phyloP scores from a whole-genome alignment of 2,113 vertebrate genomes.

The Phrynocephalus versicolor region DNA sequence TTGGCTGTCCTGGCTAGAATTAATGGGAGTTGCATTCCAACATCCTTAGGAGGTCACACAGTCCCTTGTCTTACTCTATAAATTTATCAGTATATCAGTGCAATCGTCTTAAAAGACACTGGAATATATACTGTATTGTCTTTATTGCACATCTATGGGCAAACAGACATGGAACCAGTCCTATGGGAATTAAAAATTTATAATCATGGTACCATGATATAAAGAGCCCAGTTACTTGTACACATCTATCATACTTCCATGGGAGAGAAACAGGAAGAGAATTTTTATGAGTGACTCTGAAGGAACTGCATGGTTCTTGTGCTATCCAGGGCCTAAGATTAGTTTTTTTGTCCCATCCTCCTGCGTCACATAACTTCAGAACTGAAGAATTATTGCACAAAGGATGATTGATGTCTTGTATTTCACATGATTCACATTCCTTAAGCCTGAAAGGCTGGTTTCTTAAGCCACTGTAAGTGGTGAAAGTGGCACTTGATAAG shows the following conservation, averaged over 20 bases:
- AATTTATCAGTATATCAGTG: no score
- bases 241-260: not conserved
- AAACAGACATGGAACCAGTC: no score
- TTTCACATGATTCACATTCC: slow-evolving; percentile 3
- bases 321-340: not conserved
- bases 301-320: not conserved
- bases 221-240: no score
- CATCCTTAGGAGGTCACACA: no score
- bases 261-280: not conserved
- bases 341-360: not conserved
- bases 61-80: no score
- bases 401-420: not conserved
- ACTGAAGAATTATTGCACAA: slow-evolving; percentile 31
- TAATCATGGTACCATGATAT: no score
- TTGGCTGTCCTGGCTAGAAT: no score
- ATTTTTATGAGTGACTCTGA: not conserved
- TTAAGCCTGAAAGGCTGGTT: slow-evolving; percentile 69
- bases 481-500: slow-evolving; percentile 26
- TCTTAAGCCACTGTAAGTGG: slow-evolving; percentile 2
- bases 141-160: no score
- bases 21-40: no score
- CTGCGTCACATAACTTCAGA: not conserved
- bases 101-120: no score
- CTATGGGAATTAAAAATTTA: no score
- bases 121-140: no score